Evolutionary conservation across 1,140 invertebrate species (phyloP), one percentile per base, ranked within the genome.

Genomic region (Eriosoma lanigerum): DNA sequence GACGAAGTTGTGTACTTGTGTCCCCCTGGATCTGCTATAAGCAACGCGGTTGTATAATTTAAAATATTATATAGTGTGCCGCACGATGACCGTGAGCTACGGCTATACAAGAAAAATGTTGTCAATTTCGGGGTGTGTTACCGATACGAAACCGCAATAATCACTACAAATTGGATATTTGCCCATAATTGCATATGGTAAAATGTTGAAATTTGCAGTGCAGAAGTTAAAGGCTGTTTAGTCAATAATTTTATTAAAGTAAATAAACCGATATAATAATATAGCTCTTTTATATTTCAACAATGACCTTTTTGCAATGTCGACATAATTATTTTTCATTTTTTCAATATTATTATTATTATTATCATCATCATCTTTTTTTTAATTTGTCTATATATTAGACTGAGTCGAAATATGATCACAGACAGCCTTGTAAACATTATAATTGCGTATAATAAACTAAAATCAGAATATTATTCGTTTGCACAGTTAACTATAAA

Each of bases 111-210:
- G 13, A 48, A 68, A 17, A 24, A 24, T 48, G 21, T 68, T 17
- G 1, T 48, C 44, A 2, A 48, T 68, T 68, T 68, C 66, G 66
- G 66, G 66, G 66, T 48, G 38, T 68, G 64, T 46, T 12, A 3
- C 3, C 38, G n/a, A 19, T 24, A 44, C 17, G 66, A 68, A 68
- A 68, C 44, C 66, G 44, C 44, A 48, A 68, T 48, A 48, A 68
- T 26, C 21, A 24, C 66, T 38, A 12, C 38, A 17, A 46, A 46
- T 46, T 68, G 64, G 64, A 68, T 17, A 9, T 38, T 68, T 68
- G 64, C 64, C 64, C 64, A 24, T 68, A 68, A 66, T 38, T 29
- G 17, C 32, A n/a, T 62, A 62, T 62, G 60, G 60, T 32, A 32
- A 62, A 62, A 17, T 26, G 58, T 24, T n/a, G n/a, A 29, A 62